Conservation (phyloP, 2,797 vertebrate species). For the Sebastes kiyomatsui region DNA sequence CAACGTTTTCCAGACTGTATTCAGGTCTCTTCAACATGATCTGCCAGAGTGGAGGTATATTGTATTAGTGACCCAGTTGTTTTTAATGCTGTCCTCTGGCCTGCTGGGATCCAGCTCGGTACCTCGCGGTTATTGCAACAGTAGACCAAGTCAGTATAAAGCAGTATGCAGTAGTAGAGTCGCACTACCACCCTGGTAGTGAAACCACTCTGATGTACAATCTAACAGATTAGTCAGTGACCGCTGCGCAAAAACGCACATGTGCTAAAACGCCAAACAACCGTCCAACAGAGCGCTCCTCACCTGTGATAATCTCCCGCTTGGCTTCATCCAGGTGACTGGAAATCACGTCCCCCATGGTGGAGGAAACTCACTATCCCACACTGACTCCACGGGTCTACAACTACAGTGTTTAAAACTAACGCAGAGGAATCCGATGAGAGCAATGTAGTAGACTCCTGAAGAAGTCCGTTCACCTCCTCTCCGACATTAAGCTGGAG, state of each 20-base stretch:
- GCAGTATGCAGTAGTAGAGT: background rate
- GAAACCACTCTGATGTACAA: background rate
- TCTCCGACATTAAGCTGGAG: background rate
- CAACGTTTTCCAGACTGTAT: background rate
- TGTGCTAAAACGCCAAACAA: background rate
- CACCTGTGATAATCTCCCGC: slow-evolving; percentile 91
- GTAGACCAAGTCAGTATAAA: background rate
- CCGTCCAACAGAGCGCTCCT: slow-evolving; percentile 23
- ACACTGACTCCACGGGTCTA: background rate
- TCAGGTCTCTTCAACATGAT: too few species aligned
- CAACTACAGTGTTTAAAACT: background rate
- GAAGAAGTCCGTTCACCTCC: background rate
- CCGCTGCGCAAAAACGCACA: slow-evolving; percentile 17
- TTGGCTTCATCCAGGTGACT: slow-evolving; percentile 93
- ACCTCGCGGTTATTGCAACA: background rate
- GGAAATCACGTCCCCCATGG: slow-evolving; percentile 93
- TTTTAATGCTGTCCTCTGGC: background rate
- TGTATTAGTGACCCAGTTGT: background rate
- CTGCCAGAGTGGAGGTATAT: too few species aligned
- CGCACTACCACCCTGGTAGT: background rate
- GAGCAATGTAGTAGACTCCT: background rate
- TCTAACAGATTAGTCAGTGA: background rate
- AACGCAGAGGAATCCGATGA: background rate
- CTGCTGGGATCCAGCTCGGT: background rate
- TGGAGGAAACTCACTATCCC: slow-evolving; percentile 43